These are phyloP conservation scores for Xerus inauris DNA, from an alignment of 2,113 vertebrate species.

Conservation along the genomic window DNA sequence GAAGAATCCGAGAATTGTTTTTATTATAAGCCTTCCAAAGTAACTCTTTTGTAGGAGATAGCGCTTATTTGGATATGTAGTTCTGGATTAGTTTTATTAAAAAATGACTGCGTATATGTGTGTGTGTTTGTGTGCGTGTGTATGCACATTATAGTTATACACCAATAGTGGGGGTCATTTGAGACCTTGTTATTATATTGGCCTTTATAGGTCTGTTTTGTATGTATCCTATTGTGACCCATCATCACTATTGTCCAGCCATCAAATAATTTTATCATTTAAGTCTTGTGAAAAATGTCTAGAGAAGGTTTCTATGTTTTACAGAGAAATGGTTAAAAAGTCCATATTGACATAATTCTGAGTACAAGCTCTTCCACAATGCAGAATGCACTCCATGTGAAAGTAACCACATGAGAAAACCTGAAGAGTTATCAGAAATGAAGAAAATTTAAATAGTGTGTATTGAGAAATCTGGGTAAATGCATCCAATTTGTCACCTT, in stretches of 20 bases:
- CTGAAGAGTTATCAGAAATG: conserved; percentile 22
- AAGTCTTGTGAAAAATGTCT: conserved; percentile 29
- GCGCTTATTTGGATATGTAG: background rate
- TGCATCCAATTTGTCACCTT: background rate
- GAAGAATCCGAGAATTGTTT: background rate
- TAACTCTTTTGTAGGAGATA: background rate
- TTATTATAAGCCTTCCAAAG: background rate
- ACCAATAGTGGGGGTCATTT: too few species aligned
- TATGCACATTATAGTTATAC: too few species aligned
- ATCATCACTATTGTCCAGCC: background rate
- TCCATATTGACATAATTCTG: background rate
- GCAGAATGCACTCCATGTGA: conserved; percentile 15
- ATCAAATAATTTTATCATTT: conserved; percentile 12
- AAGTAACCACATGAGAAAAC: background rate
- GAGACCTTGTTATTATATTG: background rate
- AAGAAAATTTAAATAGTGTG: background rate
- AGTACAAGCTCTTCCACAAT: conserved; percentile 1
- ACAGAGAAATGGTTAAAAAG: background rate
- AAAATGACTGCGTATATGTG: too few species aligned
- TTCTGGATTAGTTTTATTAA: background rate
- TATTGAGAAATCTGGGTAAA: conserved; percentile 17
- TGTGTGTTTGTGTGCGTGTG: too few species aligned
- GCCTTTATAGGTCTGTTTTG: background rate
- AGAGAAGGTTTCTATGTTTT: conserved; percentile 8
- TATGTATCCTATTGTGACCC: background rate